A percentile compares a stretch with the other conserved stretches of the same genome.
These are phyloP conservation scores for Sminthurides bifidus DNA, from an alignment of 1,140 invertebrate species.

Conservation along the genomic window DNA sequence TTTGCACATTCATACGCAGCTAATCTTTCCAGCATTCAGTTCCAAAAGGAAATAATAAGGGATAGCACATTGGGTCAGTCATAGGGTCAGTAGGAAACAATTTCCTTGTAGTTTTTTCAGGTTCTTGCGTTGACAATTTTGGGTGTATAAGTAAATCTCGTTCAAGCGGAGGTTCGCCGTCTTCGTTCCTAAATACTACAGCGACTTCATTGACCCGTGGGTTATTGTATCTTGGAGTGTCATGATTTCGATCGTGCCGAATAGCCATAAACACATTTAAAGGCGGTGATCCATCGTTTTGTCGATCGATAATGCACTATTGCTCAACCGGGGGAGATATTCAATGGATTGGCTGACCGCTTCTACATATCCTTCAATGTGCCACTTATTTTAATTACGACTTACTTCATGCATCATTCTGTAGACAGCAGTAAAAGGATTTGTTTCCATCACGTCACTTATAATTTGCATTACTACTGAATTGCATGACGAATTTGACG, in stretches of 20 bases:
- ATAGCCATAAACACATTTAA: constrained; percentile 10
- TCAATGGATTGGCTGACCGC: no score
- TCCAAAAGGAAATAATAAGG: constrained; percentile 39
- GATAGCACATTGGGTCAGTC: constrained; percentile 40
- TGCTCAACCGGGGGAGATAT: no score
- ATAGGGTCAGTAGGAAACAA: constrained; percentile 3
- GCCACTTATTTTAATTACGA: background rate
- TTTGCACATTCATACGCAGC: constrained; percentile 31
- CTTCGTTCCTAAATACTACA: constrained; percentile 11
- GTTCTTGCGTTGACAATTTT: background rate
- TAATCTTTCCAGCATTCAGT: constrained; percentile 36
- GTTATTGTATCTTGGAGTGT: constrained; percentile 22
- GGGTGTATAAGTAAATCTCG: constrained; percentile 14
- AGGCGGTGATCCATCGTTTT: no score
- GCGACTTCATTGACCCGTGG: constrained; percentile 22
- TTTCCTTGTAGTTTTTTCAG: background rate
- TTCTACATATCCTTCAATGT: no score
- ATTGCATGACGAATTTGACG: constrained; percentile 3
- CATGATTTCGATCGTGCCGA: background rate
- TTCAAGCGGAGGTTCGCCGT: constrained; percentile 19
- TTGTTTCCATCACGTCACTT: background rate
- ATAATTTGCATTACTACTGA: background rate
- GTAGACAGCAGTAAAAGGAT: constrained; percentile 12
- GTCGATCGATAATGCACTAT: no score
- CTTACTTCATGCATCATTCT: constrained; percentile 17